These are phyloP conservation scores for Actinostola sp. DNA, from an alignment of 92 coral and sea anemone species.

Conservation along the genomic window DNA sequence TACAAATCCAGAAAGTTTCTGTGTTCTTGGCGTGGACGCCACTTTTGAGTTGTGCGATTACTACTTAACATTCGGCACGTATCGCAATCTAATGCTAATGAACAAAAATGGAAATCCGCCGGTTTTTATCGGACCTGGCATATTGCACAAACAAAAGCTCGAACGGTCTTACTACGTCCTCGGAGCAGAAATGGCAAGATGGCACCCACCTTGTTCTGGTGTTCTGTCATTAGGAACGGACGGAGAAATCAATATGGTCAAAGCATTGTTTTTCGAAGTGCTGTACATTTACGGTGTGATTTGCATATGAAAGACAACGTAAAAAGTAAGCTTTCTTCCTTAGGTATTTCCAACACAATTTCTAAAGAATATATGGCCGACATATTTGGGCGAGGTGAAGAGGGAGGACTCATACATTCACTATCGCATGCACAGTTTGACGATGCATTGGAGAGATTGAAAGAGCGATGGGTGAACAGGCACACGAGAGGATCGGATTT, in stretches of 20 bases:
- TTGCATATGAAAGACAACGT: slow-evolving; percentile 43
- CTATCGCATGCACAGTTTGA: slow-evolving; percentile 15
- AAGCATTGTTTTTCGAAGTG: slow-evolving; percentile 14
- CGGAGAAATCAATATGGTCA: slow-evolving; percentile 38
- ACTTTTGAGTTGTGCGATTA: too few species aligned
- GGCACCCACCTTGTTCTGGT: slow-evolving; percentile 39
- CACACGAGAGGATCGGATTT: slow-evolving; percentile 30
- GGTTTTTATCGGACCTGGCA: slow-evolving; percentile 11
- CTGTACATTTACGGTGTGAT: slow-evolving; percentile 26
- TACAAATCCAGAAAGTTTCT: slow-evolving; percentile 20
- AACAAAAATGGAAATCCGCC: slow-evolving; percentile 2
- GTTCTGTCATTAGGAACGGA: not conserved
- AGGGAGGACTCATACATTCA: slow-evolving; percentile 41
- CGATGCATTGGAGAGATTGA: not conserved
- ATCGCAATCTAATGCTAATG: slow-evolving; percentile 22
- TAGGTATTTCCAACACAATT: not conserved
- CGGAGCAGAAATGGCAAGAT: slow-evolving; percentile 19
- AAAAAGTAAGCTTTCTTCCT: not conserved
- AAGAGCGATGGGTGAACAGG: slow-evolving; percentile 29
- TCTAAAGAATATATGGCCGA: slow-evolving; percentile 33
- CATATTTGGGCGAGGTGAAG: slow-evolving; percentile 25
- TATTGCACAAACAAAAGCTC: slow-evolving; percentile 4
- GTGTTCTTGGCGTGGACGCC: slow-evolving; percentile 29
- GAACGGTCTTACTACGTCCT: not conserved
- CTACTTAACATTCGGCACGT: slow-evolving; percentile 21